Conservation (phyloP, 2,888 invertebrate genomes). For the Phortica okadai region DNA sequence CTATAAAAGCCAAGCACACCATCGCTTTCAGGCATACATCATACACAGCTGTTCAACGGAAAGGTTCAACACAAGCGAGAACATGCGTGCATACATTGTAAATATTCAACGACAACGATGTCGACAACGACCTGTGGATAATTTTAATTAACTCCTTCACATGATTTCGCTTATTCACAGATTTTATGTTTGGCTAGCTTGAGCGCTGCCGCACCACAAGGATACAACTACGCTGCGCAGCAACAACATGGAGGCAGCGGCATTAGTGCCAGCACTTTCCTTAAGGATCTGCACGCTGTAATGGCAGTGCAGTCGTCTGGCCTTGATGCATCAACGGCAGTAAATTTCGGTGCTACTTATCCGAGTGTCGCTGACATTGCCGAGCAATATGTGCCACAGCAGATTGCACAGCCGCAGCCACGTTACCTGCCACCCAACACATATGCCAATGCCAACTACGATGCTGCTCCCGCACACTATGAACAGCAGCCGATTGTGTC, state of each 20-base stretch:
- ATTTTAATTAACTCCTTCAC: not conserved
- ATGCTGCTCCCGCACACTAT: not conserved
- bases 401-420: slow-evolving; percentile 9
- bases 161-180: slow-evolving; percentile 33
- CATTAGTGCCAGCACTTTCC: slow-evolving; percentile 9
- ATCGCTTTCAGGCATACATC: slow-evolving; percentile 35
- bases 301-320: slow-evolving; percentile 18
- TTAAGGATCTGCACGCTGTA: slow-evolving; percentile 29
- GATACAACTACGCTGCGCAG: slow-evolving; percentile 47
- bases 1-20: slow-evolving; percentile 29
- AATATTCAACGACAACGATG: not conserved
- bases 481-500: slow-evolving; percentile 40
- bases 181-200: slow-evolving; percentile 47
- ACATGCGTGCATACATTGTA: slow-evolving; percentile 50
- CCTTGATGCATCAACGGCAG: not conserved
- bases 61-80: slow-evolving; percentile 46
- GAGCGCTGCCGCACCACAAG: slow-evolving; percentile 49
- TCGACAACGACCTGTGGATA: not conserved
- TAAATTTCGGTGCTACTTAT: not conserved
- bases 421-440: slow-evolving; percentile 40
- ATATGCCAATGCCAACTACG: slow-evolving; percentile 17
- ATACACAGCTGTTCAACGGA: slow-evolving; percentile 36
- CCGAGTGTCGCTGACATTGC: not conserved
- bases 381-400: not conserved
- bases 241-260: slow-evolving; percentile 30